Percentiles rank a stretch among this genome's conserved stretches.
Evolutionary conservation across 2,888 invertebrate species (phyloP).

Genomic region (Mesorhabditis belari): DNA sequence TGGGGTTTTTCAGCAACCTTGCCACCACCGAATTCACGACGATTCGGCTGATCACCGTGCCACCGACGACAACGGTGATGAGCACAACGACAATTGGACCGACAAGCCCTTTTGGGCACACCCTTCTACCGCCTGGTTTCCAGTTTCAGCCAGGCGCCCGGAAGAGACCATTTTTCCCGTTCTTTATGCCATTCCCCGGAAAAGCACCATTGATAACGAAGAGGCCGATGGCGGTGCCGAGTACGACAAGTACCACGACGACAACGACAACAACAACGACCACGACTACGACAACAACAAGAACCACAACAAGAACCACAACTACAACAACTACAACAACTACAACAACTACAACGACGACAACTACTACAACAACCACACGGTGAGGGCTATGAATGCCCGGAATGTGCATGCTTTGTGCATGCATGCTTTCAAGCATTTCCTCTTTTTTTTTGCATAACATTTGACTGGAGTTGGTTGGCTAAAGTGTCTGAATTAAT

Average conservation of each 20-base stretch:
- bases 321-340: not conserved
- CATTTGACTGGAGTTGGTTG: too few species aligned
- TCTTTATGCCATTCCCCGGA: not conserved
- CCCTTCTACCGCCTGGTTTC: not conserved
- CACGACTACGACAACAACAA: slow-evolving; percentile 4
- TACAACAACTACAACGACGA: not conserved
- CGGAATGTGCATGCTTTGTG: too few species aligned
- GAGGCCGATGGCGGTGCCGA: not conserved
- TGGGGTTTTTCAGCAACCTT: too few species aligned
- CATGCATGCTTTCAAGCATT: too few species aligned
- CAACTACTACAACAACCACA: slow-evolving; percentile 6
- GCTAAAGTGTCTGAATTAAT: too few species aligned
- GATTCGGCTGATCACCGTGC: not conserved
- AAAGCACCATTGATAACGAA: not conserved
- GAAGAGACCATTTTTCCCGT: not conserved
- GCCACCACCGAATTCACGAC: not conserved
- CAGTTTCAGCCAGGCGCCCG: not conserved
- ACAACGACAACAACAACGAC: slow-evolving; percentile 7
- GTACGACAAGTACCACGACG: not conserved
- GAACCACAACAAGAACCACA: not conserved
- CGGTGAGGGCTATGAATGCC: not conserved
- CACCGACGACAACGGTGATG: not conserved
- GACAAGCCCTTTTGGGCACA: not conserved
- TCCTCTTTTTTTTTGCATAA: too few species aligned
- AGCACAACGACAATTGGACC: not conserved